Conservation (phyloP, 2,797 vertebrate species). For the Cossypha dichroa region DNA sequence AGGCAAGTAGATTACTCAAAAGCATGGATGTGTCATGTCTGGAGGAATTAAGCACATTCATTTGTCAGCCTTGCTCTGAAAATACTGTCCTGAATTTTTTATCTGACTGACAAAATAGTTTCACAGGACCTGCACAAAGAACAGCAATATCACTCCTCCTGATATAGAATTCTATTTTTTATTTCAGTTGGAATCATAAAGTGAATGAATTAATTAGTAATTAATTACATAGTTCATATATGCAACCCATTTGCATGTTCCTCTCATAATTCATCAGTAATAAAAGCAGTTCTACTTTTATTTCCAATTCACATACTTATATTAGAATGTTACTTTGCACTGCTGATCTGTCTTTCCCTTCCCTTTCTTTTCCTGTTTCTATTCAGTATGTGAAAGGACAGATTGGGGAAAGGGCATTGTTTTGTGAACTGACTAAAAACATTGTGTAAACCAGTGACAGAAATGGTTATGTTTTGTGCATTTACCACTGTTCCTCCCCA, state of each 20-base stretch:
- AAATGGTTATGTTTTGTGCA: neutral
- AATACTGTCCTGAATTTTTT: neutral
- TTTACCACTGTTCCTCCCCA: neutral
- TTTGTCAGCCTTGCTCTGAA: neutral
- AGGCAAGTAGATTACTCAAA: neutral
- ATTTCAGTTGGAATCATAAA: slow-evolving; percentile 24
- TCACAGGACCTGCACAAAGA: neutral
- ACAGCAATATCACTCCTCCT: neutral
- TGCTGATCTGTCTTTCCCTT: neutral
- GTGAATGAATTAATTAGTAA: neutral
- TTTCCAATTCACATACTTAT: neutral
- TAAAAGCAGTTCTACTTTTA: slow-evolving; percentile 4
- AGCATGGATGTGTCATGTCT: neutral
- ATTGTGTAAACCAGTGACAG: neutral
- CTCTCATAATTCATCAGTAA: neutral
- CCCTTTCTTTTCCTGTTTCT: neutral
- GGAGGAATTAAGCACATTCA: neutral
- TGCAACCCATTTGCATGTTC: neutral
- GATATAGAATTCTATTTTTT: neutral
- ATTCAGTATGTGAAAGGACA: neutral
- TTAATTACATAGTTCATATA: neutral
- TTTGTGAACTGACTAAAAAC: neutral
- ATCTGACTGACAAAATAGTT: neutral
- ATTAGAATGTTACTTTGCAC: neutral
- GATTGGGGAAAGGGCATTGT: neutral